Evolutionary conservation across 2,888 invertebrate genomes (phyloP), one percentile per base, ranked within the genome.

Genomic region (Camptogramma bilineatum): DNA sequence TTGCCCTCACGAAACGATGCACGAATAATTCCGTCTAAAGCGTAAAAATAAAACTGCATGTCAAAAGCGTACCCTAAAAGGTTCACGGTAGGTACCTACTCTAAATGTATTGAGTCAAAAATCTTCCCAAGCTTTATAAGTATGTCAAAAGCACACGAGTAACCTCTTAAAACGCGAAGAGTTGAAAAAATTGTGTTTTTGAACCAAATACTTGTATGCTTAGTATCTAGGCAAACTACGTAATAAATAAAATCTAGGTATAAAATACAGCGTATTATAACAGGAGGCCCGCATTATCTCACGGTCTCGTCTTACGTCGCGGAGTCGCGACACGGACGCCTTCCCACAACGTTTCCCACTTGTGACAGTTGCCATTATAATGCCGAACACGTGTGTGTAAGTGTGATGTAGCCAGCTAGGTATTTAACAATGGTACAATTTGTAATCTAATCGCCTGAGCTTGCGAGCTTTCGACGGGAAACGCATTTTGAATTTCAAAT

Each of bases 231-330:
- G 17, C 44, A 44, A 44, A 39, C 2, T 44, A 39, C n/a, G n/a
- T 13, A 39, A 4, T 39, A n/a, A n/a, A 39, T 39, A 39, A 39
- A 1, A 39, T n/a, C n/a, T 44, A 39, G 17, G 5, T 44, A 42
- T 18, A 47, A 19, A 47, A 47, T 21, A 16, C 50, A 50, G 21
- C 9, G 31, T 52, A 10, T 21, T 46, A 24, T 53, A 51, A 42
- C 42, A 28, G 28, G 56, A 67, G 69, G 78, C 84, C 87, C 87
- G 88, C 86, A 89, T 88, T 78, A 78, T 91, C 90, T 84, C 90
- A 90, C 90, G 90, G 82, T 84, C 81, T 88, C 87, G 77, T 73
- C 81, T 87, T 87, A 82, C 82, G 68, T 52, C 8, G 42, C n/a
- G n/a, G n/a, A n/a, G 31, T 46, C 52, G 64, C 59, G 62, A 63